Conservation (phyloP, 2,113 vertebrate species). For the Oryzias woworae region DNA sequence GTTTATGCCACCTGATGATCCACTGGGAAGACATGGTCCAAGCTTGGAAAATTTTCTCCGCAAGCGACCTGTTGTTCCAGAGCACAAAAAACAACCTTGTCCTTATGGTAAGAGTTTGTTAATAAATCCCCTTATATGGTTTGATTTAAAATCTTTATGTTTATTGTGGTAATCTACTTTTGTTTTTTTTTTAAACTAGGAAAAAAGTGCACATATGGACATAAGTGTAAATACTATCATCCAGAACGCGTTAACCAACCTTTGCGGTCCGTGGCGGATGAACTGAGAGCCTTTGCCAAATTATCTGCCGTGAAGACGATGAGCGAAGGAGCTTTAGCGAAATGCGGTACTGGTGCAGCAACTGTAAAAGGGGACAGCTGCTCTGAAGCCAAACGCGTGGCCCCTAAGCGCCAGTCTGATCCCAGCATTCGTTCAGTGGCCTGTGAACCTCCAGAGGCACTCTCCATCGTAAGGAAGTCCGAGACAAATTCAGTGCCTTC, state of each 20-base stretch:
- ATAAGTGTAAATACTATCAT: constrained; percentile 99
- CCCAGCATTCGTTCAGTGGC: constrained; percentile 94
- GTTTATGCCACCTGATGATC: constrained; percentile 99
- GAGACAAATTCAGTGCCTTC: constrained; percentile 96
- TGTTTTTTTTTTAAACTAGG: constrained; percentile 74
- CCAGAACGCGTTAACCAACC: constrained; percentile 96
- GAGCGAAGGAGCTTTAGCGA: constrained; percentile 93
- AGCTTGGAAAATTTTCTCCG: constrained; percentile 97
- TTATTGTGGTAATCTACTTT: background rate
- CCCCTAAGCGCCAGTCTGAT: constrained; percentile 96
- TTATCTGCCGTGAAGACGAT: constrained; percentile 96
- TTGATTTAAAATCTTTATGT: background rate
- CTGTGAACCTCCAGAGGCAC: constrained; percentile 89
- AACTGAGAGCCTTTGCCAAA: constrained; percentile 97
- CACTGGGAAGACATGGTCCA: constrained; percentile 94
- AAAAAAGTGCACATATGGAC: constrained; percentile 99
- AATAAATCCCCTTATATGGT: background rate
- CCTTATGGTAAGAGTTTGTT: constrained; percentile 89
- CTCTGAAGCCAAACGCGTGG: constrained; percentile 90
- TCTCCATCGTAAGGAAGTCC: constrained; percentile 85
- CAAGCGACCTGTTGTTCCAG: constrained; percentile 93
- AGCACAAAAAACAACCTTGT: constrained; percentile 98
- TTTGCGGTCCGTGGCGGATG: constrained; percentile 93
- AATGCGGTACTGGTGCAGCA: constrained; percentile 82
- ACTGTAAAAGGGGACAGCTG: constrained; percentile 82